Evolutionary conservation across 2,113 vertebrate genomes (phyloP), one percentile per base, ranked within the genome.

Genomic region (Phodopus roborovskii): DNA sequence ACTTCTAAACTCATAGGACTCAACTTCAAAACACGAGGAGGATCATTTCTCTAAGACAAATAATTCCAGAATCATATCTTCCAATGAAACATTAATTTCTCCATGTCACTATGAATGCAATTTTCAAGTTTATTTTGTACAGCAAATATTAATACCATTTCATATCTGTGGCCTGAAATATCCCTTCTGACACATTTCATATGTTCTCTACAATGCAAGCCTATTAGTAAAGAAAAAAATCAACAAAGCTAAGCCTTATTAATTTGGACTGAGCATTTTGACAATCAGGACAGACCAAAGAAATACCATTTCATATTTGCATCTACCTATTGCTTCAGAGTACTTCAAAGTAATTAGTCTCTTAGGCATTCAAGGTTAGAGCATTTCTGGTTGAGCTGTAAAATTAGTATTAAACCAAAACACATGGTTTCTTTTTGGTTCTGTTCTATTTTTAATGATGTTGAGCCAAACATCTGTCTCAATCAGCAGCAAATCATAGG

Each of bases 331-430:
- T 22, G 3, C 36, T 90, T 84, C 56, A 77, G 94, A 86, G 92
- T 82, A 94, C 50, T 96, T 74, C 85, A 71, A 81, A 90, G 28
- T 36, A 91, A 91, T 62, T 96, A 84, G 42, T 88, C 45, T 81
- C 81, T 94, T 70, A 92, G 93, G 88, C 30, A 28, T 92, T 88
- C 71, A 95, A 96, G 75, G 50, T 86, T 91, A 96, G 50, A 42
- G 12, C 58, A 24, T 82, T 91, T 94, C 73, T 92, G 82, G n/a
- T 85, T 88, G 71, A 93, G 85, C 8, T 66, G n/a, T 4, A 68
- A 87, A 95, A 62, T 64, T 71, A 96, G 74, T n/a, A 86, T 85
- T 90, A 90, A 97, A 93, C 66, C 75, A 86, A 97, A 96, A 96
- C 66, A 66, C 82, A 82, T 64, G 58, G 20, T 62, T 96, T 91